Conservation (phyloP, 92 coral and sea anemone genomes). For the Zoanthus sansibaricus region DNA sequence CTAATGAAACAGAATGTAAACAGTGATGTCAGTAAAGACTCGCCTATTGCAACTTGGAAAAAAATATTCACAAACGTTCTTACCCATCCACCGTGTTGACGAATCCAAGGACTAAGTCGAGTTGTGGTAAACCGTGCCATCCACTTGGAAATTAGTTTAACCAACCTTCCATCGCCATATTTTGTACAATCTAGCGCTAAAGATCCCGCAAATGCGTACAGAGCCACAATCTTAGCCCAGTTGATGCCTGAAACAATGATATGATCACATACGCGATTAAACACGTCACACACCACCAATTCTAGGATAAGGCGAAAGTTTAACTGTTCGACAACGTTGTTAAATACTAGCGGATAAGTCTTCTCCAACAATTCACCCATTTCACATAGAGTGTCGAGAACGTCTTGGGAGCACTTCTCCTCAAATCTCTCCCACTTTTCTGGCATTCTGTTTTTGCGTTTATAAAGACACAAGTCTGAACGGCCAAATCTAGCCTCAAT, state of each 20-base stretch:
- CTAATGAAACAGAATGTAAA: too few relatives aligned
- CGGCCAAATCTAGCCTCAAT: conserved; percentile 71
- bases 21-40: too few relatives aligned
- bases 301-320: conserved; percentile 80
- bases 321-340: conserved; percentile 80
- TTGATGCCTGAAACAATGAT: conserved; percentile 77
- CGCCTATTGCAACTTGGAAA: too few relatives aligned
- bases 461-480: conserved; percentile 57
- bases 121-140: conserved; percentile 82
- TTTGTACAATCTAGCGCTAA: conserved; percentile 86
- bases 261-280: conserved; percentile 86
- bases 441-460: conserved; percentile 15
- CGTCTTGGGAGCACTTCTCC: conserved; percentile 64
- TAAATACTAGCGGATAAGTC: conserved; percentile 75
- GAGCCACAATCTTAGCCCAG: conserved; percentile 91
- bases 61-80: not conserved
- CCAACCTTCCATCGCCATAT: conserved; percentile 71
- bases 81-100: conserved; percentile 97
- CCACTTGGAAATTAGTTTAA: conserved; percentile 77
- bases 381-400: conserved; percentile 68
- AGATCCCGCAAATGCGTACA: conserved; percentile 94
- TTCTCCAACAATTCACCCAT: conserved; percentile 80
- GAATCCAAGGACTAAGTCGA: conserved; percentile 82
- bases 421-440: not conserved
- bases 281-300: conserved; percentile 86